Percentiles rank a stretch among this genome's conserved stretches.
These are phyloP conservation scores for Prunella fulvescens DNA, from an alignment of 2,113 vertebrate genomes.

Conservation along the genomic window DNA sequence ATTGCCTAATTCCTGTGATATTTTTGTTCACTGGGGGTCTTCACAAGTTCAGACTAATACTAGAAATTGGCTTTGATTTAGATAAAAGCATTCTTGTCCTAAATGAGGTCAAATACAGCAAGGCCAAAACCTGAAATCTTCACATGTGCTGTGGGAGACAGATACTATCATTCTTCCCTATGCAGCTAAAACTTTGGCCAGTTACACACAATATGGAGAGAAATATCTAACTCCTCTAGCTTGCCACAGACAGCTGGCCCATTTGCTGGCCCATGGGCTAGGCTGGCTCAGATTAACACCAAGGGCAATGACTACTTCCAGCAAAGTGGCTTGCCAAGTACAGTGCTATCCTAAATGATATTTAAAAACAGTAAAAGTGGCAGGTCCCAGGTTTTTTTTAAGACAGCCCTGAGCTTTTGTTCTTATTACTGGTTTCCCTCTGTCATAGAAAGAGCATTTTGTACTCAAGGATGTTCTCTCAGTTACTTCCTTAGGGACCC, in stretches of 20 bases:
- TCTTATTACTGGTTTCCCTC: neutral
- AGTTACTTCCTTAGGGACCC: neutral
- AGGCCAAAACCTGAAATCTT: slow-evolving; percentile 43
- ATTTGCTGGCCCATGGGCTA: neutral
- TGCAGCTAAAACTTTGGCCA: neutral
- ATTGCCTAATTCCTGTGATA: slow-evolving; percentile 64
- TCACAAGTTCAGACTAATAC: slow-evolving; percentile 49
- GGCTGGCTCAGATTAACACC: neutral
- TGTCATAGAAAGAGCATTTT: neutral
- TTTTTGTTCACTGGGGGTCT: slow-evolving; percentile 53
- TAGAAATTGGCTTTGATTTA: slow-evolving; percentile 62
- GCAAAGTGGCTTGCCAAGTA: neutral
- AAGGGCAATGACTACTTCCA: neutral
- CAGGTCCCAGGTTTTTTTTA: neutral
- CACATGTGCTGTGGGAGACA: slow-evolving; percentile 30
- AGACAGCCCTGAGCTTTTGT: neutral
- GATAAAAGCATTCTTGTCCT: slow-evolving; percentile 63
- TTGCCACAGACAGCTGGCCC: neutral
- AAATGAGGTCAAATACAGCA: slow-evolving; percentile 43
- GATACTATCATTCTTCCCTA: slow-evolving; percentile 14
- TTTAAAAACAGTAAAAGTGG: neutral
- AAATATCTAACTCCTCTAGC: neutral
- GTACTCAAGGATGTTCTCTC: neutral
- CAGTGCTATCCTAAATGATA: neutral
- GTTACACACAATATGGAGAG: neutral